Evolutionary conservation across 2,113 vertebrate species (phyloP).

Genomic region (Oriolus oriolus): DNA sequence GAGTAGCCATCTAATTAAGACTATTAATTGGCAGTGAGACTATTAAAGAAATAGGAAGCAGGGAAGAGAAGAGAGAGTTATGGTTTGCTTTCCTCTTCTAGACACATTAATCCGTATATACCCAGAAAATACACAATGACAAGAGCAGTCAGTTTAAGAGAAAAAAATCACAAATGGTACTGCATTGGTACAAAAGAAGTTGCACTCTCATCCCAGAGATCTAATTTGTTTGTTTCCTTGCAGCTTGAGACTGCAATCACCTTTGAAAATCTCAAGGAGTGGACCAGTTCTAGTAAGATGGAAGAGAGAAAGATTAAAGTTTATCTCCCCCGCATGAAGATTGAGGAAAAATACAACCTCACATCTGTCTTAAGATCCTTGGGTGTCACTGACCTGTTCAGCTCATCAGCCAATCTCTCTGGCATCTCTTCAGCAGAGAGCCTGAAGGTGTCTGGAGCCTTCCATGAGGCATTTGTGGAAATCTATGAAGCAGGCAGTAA

Average conservation of each 20-base stretch:
- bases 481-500: conserved; percentile 64
- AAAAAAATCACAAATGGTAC: neutral
- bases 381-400: conserved; percentile 41
- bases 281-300: neutral
- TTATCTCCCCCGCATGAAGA: conserved; percentile 28
- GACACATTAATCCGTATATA: neutral
- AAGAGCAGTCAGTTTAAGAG: neutral
- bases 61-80: neutral
- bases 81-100: neutral
- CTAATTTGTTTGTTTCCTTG: neutral
- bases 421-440: conserved; percentile 64
- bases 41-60: neutral
- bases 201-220: neutral
- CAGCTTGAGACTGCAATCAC: conserved; percentile 15
- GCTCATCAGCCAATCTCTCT: conserved; percentile 41
- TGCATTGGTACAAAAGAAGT: neutral
- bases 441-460: conserved; percentile 59
- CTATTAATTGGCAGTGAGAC: neutral
- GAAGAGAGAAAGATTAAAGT: conserved; percentile 27
- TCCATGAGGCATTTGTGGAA: conserved; percentile 68
- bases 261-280: conserved; percentile 1
- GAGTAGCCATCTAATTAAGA: neutral
- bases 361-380: conserved; percentile 13
- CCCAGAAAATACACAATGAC: neutral
- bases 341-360: conserved; percentile 41